Evolutionary conservation across 2,113 vertebrate species (phyloP).

Genomic region (Sylvia atricapilla): DNA sequence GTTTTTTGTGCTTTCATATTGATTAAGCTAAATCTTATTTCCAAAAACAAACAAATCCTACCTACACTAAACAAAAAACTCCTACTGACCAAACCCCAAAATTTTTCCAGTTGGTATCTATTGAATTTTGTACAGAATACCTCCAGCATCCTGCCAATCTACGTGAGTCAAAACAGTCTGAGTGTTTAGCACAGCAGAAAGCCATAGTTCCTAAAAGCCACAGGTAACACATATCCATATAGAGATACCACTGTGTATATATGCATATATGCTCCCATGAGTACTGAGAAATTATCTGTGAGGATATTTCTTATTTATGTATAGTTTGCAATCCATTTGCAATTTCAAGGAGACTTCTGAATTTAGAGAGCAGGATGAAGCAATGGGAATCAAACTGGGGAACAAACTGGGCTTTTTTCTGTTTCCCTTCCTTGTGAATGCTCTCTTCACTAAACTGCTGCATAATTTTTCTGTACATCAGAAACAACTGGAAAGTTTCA

Average conservation of each 20-base stretch:
- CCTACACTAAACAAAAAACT: background rate
- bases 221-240: background rate
- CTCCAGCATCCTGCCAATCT: background rate
- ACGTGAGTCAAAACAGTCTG: background rate
- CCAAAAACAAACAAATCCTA: constrained; percentile 43
- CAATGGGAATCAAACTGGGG: background rate
- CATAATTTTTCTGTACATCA: background rate
- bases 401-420: background rate
- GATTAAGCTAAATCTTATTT: constrained; percentile 25
- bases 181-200: background rate
- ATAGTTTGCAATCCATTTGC: background rate
- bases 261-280: background rate
- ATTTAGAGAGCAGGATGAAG: background rate
- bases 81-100: background rate
- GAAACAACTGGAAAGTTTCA: background rate
- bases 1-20: constrained; percentile 33
- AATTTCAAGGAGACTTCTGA: background rate
- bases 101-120: background rate
- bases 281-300: background rate
- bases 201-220: background rate
- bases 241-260: background rate
- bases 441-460: background rate
- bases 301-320: background rate
- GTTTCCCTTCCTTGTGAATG: accelerated
- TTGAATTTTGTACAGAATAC: background rate